Percentiles rank a stretch among this genome's conserved stretches.
These are phyloP conservation scores for Nomada ferruginata DNA, from an alignment of 2,888 invertebrate genomes.

Conservation along the genomic window DNA sequence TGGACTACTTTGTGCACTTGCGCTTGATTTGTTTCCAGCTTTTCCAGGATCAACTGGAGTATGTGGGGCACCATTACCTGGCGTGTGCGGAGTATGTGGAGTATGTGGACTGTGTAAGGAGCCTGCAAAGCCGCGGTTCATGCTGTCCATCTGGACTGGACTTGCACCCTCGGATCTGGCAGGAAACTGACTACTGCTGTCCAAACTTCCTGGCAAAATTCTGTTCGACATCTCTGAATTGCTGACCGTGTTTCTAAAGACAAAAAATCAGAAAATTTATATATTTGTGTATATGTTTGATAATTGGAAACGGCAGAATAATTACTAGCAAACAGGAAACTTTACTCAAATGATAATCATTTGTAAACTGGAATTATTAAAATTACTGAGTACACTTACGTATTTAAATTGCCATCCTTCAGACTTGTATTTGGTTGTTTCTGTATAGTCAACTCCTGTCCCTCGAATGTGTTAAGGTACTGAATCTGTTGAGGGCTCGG, in stretches of 20 bases:
- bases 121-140: constrained; percentile 81
- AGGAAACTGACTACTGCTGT: constrained; percentile 78
- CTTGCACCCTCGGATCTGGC: constrained; percentile 81
- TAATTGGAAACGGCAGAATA: too few species aligned
- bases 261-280: background rate
- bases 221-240: constrained; percentile 79
- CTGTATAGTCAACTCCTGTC: constrained; percentile 97
- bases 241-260: constrained; percentile 75
- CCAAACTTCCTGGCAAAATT: constrained; percentile 79
- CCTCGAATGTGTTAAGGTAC: constrained; percentile 97
- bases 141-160: constrained; percentile 82
- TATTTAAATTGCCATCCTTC: constrained; percentile 90
- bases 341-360: background rate
- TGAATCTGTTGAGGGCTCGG: constrained; percentile 98
- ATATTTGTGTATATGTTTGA: background rate
- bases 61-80: constrained; percentile 81
- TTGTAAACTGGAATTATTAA: background rate
- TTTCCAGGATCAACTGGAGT: constrained; percentile 80
- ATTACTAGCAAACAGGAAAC: too few species aligned
- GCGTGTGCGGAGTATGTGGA: constrained; percentile 82
- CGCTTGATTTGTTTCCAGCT: constrained; percentile 78
- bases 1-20: constrained; percentile 83
- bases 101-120: constrained; percentile 83
- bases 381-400: constrained; percentile 86
- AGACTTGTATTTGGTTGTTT: constrained; percentile 97